Conservation (phyloP, 2,113 vertebrate genomes). For the Microcebus tavaratra region DNA sequence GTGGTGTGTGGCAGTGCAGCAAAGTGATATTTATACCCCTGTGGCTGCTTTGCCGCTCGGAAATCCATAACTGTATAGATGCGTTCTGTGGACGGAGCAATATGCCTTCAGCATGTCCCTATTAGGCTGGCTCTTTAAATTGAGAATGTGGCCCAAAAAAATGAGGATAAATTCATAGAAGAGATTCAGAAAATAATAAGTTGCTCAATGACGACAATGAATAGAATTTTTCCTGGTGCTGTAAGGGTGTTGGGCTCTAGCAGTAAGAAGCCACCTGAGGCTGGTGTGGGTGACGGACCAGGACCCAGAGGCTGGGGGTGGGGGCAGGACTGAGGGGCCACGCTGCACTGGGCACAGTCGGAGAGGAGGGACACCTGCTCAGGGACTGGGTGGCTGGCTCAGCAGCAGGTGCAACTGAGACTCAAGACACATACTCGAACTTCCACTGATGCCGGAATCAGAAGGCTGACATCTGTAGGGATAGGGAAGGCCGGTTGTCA, state of each 20-base stretch:
- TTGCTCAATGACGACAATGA: rapidly evolving
- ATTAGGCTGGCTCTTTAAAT: background rate
- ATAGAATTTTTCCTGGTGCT: rapidly evolving
- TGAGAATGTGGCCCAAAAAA: background rate
- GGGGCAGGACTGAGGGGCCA: rapidly evolving
- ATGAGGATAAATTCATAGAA: background rate
- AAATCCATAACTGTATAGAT: background rate
- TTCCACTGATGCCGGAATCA: background rate
- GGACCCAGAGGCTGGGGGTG: background rate
- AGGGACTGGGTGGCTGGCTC: too few species aligned
- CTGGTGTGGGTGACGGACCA: rapidly evolving
- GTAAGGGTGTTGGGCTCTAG: rapidly evolving
- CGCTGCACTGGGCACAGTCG: rapidly evolving
- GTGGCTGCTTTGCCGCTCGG: slow-evolving; percentile 47
- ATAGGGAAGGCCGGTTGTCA: rapidly evolving
- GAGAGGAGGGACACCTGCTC: rapidly evolving
- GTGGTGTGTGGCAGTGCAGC: slow-evolving; percentile 35
- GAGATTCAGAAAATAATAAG: background rate
- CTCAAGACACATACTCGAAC: rapidly evolving
- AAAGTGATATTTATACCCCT: slow-evolving; percentile 64
- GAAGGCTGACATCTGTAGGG: background rate
- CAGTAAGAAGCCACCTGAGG: rapidly evolving
- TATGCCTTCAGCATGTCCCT: rapidly evolving
- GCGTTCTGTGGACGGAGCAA: rapidly evolving
- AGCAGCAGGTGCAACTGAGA: rapidly evolving